phyloP scores from a whole-genome alignment of 2,888 invertebrate species.

The Habrosyne pyritoides region DNA sequence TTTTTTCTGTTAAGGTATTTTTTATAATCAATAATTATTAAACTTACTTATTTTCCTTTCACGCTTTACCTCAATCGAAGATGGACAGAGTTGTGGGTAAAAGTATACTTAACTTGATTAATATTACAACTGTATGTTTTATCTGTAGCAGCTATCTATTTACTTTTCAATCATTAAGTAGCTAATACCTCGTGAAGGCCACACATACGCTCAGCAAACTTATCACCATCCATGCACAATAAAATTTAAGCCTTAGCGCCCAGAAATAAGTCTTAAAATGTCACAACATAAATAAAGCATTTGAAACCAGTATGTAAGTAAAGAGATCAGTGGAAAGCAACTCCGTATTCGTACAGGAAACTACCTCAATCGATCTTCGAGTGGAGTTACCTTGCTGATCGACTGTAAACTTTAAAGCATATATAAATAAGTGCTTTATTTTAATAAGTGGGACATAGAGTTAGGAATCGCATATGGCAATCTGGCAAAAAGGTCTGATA shows the following conservation, averaged over 20 bases:
- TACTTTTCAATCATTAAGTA: slow-evolving; percentile 17
- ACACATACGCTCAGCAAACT: slow-evolving; percentile 19
- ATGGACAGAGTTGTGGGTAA: slow-evolving; percentile 2
- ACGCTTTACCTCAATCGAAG: not conserved
- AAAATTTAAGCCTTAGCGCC: slow-evolving; percentile 18
- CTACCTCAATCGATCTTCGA: slow-evolving; percentile 49
- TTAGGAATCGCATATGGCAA: not conserved
- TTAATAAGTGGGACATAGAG: not conserved
- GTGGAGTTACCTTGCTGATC: not conserved
- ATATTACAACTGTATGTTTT: not conserved
- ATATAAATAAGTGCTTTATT: not conserved
- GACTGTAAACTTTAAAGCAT: slow-evolving; percentile 8
- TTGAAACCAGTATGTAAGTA: slow-evolving; percentile 43
- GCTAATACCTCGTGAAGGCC: slow-evolving; percentile 22
- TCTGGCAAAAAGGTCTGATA: slow-evolving; percentile 1
- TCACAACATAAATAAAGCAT: slow-evolving; percentile 22
- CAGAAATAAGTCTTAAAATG: slow-evolving; percentile 14
- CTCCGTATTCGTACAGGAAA: slow-evolving; percentile 43
- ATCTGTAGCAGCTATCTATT: slow-evolving; percentile 1
- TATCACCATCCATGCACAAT: slow-evolving; percentile 8
- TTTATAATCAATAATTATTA: not conserved
- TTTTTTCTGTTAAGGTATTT: not conserved
- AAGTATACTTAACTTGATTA: not conserved
- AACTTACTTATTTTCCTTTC: not conserved
- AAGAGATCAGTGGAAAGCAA: slow-evolving; percentile 46